A percentile compares a stretch with the other conserved stretches of the same genome.
Evolutionary conservation across 2,888 invertebrate genomes (phyloP).

Genomic region (Choreutis nemorana): DNA sequence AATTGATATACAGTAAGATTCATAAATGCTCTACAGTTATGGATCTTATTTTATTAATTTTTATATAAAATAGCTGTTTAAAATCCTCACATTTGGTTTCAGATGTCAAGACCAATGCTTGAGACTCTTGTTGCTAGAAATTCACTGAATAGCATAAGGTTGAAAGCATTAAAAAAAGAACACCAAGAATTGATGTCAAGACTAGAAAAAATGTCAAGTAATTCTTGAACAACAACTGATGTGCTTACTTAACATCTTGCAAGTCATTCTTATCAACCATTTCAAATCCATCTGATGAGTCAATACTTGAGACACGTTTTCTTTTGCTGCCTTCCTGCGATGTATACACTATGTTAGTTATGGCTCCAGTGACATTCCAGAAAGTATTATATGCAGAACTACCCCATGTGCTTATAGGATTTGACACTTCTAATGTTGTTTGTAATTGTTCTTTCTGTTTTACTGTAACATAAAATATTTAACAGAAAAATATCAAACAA

Average conservation of each 20-base stretch:
- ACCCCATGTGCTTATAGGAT: slow-evolving; percentile 36
- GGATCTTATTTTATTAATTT: no score
- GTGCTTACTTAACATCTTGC: no score
- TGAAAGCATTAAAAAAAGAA: slow-evolving; percentile 50
- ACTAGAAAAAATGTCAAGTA: slow-evolving; percentile 41
- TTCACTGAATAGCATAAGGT: slow-evolving; percentile 37
- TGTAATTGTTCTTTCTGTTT: slow-evolving; percentile 33
- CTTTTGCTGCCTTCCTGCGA: slow-evolving; percentile 28
- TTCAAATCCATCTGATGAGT: slow-evolving; percentile 60
- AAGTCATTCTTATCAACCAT: slow-evolving; percentile 52
- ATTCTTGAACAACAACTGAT: no score
- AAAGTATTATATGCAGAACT: slow-evolving; percentile 42
- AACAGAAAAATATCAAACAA: neutral
- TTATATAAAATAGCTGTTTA: neutral
- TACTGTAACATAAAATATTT: slow-evolving; percentile 24
- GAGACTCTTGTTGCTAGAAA: slow-evolving; percentile 56
- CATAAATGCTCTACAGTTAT: no score
- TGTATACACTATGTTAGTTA: slow-evolving; percentile 38
- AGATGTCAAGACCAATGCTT: slow-evolving; percentile 61
- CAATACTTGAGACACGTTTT: slow-evolving; percentile 38
- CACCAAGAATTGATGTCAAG: slow-evolving; percentile 53
- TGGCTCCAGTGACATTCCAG: slow-evolving; percentile 40
- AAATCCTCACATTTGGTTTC: slow-evolving; percentile 18
- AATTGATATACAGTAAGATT: no score
- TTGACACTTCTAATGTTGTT: slow-evolving; percentile 35